Base-by-base conservation (phyloP, 1,140 invertebrate species). In the Oryctes rhinoceros region DNA sequence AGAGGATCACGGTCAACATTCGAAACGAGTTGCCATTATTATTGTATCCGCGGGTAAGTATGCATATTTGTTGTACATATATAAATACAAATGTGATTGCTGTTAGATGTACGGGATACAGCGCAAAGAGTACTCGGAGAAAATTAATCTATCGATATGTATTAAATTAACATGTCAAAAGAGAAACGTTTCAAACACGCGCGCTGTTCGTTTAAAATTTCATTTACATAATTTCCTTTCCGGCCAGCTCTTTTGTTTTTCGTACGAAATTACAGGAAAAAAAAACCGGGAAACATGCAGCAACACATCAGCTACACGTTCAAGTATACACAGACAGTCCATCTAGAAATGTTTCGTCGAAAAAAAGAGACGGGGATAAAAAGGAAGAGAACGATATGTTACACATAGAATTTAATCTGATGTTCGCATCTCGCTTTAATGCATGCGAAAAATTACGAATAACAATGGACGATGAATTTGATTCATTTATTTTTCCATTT, bases 91-190 rank as follows among this genome's bases (percentile, higher is more conserved):
- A 44, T 44, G 9, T 0, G 39, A 7, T 44, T 44, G 39, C 39
- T 44, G 39, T 44, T 44, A 44, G 9, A 10, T 15, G n/a, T 53
- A 53, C 49, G 49, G n/a, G n/a, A 18, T 18, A 53, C 9, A 13
- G 13, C n/a, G 49, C 13, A 53, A 53, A 53, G 49, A 1, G n/a
- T 4, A 53, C n/a, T 53, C 13, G 13, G 49, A 53, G 49, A 53
- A 53, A 53, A 53, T 53, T 53, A 53, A 53, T 53, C 49, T 53
- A 53, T 53, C n/a, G 49, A 53, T 53, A 15, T 15, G 49, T 53
- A 53, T 53, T 53, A 53, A 53, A 53, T 53, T 53, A 53, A 53
- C 49, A 53, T 53, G 49, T 53, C 49, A 53, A 53, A 53, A 53
- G 1, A 11, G 49, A 53, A 53, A 53, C 39, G 39, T 4, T 44